Conservation (phyloP, 2,797 vertebrate genomes). For the Nothura maculosa region DNA sequence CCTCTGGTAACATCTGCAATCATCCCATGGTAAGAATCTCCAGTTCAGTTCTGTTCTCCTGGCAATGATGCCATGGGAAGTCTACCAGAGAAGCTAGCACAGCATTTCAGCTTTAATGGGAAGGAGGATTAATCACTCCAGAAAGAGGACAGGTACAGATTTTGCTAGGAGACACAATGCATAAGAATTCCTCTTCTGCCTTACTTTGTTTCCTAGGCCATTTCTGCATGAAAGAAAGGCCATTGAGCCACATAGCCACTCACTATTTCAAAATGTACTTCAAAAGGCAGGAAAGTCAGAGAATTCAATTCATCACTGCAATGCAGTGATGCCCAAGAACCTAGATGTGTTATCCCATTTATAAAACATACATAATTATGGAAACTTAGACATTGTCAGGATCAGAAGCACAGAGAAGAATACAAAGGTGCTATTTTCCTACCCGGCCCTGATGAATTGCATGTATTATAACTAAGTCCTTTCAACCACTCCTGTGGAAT, state of each 20-base stretch:
- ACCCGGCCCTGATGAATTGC: background rate
- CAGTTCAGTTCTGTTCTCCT: background rate
- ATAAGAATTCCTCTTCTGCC: background rate
- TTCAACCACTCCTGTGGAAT: background rate
- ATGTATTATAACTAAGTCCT: background rate
- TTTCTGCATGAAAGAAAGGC: background rate
- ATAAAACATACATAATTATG: background rate
- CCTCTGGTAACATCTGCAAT: background rate
- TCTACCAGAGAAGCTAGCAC: background rate
- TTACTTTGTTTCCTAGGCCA: background rate
- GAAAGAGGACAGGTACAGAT: background rate
- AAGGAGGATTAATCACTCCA: background rate
- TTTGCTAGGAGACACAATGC: background rate
- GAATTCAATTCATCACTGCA: background rate
- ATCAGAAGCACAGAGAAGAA: background rate
- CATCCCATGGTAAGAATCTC: background rate
- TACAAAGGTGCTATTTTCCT: background rate
- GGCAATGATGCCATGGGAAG: rapidly evolving
- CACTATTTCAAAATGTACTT: background rate
- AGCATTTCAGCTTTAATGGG: background rate
- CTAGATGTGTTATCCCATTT: background rate
- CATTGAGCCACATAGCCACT: background rate
- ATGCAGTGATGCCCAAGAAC: background rate
- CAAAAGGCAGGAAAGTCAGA: background rate
- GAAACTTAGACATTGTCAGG: background rate